Evolutionary conservation across 2,113 vertebrate species (phyloP).

Genomic region (Asarcornis scutulata): DNA sequence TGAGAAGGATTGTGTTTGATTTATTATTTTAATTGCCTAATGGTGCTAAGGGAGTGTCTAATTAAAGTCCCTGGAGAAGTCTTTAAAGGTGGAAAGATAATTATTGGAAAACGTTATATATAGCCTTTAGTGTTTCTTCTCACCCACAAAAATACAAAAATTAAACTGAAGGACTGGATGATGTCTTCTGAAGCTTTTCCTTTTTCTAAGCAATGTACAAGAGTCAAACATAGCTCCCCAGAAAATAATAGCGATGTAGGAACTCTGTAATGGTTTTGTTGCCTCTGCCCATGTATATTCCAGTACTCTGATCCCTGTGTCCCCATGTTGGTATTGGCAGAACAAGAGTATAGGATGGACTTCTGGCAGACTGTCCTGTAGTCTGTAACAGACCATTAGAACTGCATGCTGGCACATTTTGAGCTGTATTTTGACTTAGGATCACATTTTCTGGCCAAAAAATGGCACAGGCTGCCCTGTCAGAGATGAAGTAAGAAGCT

Average conservation of each 20-base stretch:
- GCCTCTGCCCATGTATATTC: background rate
- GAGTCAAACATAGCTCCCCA: background rate
- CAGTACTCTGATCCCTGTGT: background rate
- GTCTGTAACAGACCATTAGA: background rate
- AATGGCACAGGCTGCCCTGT: background rate
- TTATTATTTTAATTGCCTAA: slow-evolving; percentile 42
- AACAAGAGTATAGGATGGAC: background rate
- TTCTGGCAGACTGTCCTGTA: background rate
- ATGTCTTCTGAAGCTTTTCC: background rate
- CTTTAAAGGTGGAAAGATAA: slow-evolving; percentile 35
- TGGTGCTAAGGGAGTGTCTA: background rate
- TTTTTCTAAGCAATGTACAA: background rate
- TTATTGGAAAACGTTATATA: slow-evolving; percentile 15
- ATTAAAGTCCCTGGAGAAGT: background rate
- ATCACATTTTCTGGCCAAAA: background rate
- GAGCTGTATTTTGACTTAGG: background rate
- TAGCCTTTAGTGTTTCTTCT: background rate
- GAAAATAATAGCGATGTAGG: rapidly evolving
- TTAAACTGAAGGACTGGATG: background rate
- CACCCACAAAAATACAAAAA: background rate
- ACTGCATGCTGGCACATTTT: background rate
- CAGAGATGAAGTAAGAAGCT: background rate
- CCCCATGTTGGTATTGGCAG: background rate
- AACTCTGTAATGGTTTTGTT: background rate
- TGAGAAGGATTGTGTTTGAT: background rate